Evolutionary conservation across 1,140 invertebrate species (phyloP).

Genomic region (Calliopsis andreniformis): DNA sequence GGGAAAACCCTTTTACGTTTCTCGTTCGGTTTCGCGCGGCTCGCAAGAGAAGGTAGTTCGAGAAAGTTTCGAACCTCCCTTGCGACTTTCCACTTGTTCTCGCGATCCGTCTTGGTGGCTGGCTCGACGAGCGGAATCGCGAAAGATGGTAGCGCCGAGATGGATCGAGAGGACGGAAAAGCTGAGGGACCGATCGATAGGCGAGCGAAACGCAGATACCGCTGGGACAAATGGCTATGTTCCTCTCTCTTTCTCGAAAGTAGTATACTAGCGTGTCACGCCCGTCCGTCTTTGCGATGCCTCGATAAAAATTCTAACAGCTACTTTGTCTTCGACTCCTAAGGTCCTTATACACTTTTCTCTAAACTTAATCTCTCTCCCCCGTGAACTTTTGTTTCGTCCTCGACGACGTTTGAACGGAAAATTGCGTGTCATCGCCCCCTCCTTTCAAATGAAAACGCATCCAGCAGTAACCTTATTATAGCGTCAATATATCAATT

Average conservation of each 20-base stretch:
- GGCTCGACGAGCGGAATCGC: neutral
- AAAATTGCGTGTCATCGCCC: constrained; percentile 54
- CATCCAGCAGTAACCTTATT: constrained; percentile 75
- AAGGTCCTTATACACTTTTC: constrained; percentile 55
- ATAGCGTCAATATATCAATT: constrained; percentile 72
- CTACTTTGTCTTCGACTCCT: constrained; percentile 62
- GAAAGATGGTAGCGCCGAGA: constrained; percentile 5
- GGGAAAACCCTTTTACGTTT: neutral
- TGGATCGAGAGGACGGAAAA: constrained; percentile 28
- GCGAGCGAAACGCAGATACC: constrained; percentile 33
- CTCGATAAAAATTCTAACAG: constrained; percentile 62
- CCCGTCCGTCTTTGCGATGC: constrained; percentile 54
- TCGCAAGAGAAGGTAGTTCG: neutral
- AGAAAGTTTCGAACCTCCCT: neutral
- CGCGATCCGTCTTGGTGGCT: neutral
- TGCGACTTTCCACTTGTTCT: constrained; percentile 19
- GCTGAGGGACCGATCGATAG: constrained; percentile 5
- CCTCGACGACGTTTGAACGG: constrained; percentile 60
- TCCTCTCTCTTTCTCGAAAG: constrained; percentile 20
- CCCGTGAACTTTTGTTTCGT: constrained; percentile 62
- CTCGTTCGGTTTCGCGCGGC: constrained; percentile 20
- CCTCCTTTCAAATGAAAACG: constrained; percentile 61
- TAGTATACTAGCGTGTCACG: constrained; percentile 53
- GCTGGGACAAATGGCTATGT: constrained; percentile 31
- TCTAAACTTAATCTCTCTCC: constrained; percentile 51